A percentile compares a stretch with the other conserved stretches of the same genome.
Conservation (phyloP, 2,888 invertebrate species). For the Drosophila mercatorum region DNA sequence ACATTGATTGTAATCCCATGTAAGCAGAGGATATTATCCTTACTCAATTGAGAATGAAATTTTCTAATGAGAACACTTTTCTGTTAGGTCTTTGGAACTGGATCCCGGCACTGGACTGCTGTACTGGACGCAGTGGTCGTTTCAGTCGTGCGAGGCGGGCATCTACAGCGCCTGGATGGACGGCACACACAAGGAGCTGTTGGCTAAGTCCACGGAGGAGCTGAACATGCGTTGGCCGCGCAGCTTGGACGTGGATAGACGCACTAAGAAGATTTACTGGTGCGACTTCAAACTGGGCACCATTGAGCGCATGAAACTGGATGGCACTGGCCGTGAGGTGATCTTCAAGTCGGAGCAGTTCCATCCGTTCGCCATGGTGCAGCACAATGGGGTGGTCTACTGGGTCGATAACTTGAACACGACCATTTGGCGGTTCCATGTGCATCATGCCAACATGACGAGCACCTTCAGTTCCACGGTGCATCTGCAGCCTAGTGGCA, state of each 20-base stretch:
- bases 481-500: conserved; percentile 85
- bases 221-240: conserved; percentile 88
- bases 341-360: conserved; percentile 86
- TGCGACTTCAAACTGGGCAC: conserved; percentile 89
- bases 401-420: conserved; percentile 90
- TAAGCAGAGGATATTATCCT: conserved; percentile 80
- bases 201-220: conserved; percentile 88
- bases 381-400: conserved; percentile 87
- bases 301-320: conserved; percentile 88
- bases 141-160: conserved; percentile 85
- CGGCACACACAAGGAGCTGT: conserved; percentile 87
- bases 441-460: conserved; percentile 72
- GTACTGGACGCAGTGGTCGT: conserved; percentile 91
- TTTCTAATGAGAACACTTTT: background rate
- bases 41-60: background rate
- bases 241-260: conserved; percentile 89
- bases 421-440: conserved; percentile 86
- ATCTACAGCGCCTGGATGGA: conserved; percentile 91
- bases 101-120: conserved; percentile 89
- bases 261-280: conserved; percentile 87
- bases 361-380: conserved; percentile 89
- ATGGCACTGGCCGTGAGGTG: conserved; percentile 86
- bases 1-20: conserved; percentile 86
- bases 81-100: conserved; percentile 88
- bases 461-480: conserved; percentile 84